Base-by-base conservation (phyloP, 1,140 invertebrate species). In the Platyscapa corneri region DNA sequence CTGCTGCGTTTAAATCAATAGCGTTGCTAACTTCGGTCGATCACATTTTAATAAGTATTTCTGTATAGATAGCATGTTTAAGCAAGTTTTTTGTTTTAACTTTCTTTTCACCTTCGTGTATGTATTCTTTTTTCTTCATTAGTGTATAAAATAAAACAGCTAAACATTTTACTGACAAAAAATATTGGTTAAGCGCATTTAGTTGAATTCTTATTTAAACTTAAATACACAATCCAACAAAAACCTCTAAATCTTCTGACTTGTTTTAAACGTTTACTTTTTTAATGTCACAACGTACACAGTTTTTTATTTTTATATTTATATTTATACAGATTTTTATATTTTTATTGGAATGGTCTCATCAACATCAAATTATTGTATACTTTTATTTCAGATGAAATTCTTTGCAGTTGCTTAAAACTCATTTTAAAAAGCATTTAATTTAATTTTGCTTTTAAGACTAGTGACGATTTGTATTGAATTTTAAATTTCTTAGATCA, bases 1-100 rank as follows among this genome's bases (percentile, higher is more conserved):
- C 97, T 94, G 97, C 97, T 95, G 82, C 64, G 53, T 84, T 86
- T 85, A 86, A 86, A 84, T 82, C 32, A 56, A 86, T 87, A 81
- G 72, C 85, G 7, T n/a, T 67, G 46, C 60, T 80, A 87, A 81
- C 70, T 82, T 76, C 0, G 30, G 46, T 67, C 74, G 53, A 74
- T 53, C 34, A 20, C 77, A 83, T 84, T 75, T 75, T 74, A 82
- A 67, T 3, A 64, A 53, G 46, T 3, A 6, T 27, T 30, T 34
- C 32, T 12, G 53, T 64, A 79, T 79, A 65, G 20, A 79, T 34
- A 34, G 14, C 34, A 60, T 30, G 23, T 49, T 16, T 75, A 46
- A 42, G 10, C 37, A 46, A 75, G 3, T 70, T 39, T 70, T n/a
- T 82, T 30, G 10, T 0, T 53, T 34, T 82, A n/a, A 20, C 46